Evolutionary conservation across 1,140 invertebrate genomes (phyloP), one percentile per base, ranked within the genome.

Genomic region (Stenopsyche tienmushanensis): DNA sequence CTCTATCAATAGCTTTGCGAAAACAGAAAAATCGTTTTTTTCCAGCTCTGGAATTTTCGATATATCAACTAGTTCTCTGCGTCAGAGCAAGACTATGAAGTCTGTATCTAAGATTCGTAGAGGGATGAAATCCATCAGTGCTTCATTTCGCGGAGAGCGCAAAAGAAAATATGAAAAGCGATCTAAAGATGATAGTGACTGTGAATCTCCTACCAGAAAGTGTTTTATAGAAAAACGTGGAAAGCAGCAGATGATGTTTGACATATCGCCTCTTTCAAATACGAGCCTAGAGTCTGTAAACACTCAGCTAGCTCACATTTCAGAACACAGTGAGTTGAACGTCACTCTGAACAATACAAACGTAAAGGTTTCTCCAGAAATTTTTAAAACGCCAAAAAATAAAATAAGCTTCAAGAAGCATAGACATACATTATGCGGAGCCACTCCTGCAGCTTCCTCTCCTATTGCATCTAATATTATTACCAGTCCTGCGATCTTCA

Each of bases 161-260:
- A 81, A 81, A 65, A 80, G 80, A 70, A 81, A 80, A 69, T 80
- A 80, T 55, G 80, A 80, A 69, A 80, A 80, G 53, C 65, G 77
- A 18, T 62, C 72, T 0, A 60, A 62, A 39, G 60, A 69, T n/a
- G 41, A 53, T 41, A 41, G 50, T 17, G 53, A 63, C 13, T 34
- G 29, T 34, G 5, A 5, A 5, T 5, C 5, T 7, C 13, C 5
- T 34, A 7, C 29, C 5, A 13, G 13, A 5, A 34, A 34, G n/a
- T 21, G 49, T 8, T 18, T 18, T 53, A 62, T 20, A 45, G 52
- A 65, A 49, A 47, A 20, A 34, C 8, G 26, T 15, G 47, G 47
- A 60, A 5, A 15, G 9, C 21, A 45, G 15, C 39, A 63, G 23
- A 13, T 15, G 17, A 5, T 23, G 18, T 50, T 80, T 24, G 78